Evolutionary conservation across 1,140 invertebrate species (phyloP), one percentile per base, ranked within the genome.

Genomic region (Hydropsyche tenuis): DNA sequence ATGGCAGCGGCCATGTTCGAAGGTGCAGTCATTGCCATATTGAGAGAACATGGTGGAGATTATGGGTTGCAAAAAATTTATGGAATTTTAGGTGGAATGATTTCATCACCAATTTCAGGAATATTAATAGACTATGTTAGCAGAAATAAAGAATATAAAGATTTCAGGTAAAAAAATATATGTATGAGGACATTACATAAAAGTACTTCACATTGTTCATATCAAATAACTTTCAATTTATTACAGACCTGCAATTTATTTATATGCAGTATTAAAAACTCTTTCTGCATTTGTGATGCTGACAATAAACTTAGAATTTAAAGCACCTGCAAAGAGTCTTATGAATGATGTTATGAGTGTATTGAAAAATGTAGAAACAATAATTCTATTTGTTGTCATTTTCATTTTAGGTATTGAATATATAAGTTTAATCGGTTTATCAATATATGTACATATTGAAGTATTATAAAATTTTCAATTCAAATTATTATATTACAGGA

Each of bases 1-100:
- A 93, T 92, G 4, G 89, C 90, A 0, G 92, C 91, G 78, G 90
- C 92, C 4, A 92, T 94, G 89, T 93, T 94, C 79, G 93, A 94
- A 83, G 92, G 93, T 9, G 93, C 93, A 14, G 91, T 93, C 1
- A 90, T 94, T 46, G 91, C 91, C 1, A 91, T 94, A 78, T 83
- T 94, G 23, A 86, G 92, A 53, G 90, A 93, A 78, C 90, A 93
- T 78, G 89, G 90, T 66, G 92, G 91, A 1, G 92, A 94, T 83
- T 94, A 94, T 77, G 93, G 93, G 0, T 82, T 94, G 43, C 92
- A 94, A 82, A 85, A 91, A 72, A 89, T 94, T 73, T 94, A 92
- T 79, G 92, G 91, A 20, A 91, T 88, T 64, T 87, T 94, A 51
- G 92, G 92, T 0, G 91, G 90, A 7, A 93, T 94, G 87, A 91